Percentiles rank a stretch among this genome's conserved stretches.
These are phyloP conservation scores for Hemitrygon akajei DNA, from an alignment of 2,797 vertebrate genomes.

Conservation along the genomic window DNA sequence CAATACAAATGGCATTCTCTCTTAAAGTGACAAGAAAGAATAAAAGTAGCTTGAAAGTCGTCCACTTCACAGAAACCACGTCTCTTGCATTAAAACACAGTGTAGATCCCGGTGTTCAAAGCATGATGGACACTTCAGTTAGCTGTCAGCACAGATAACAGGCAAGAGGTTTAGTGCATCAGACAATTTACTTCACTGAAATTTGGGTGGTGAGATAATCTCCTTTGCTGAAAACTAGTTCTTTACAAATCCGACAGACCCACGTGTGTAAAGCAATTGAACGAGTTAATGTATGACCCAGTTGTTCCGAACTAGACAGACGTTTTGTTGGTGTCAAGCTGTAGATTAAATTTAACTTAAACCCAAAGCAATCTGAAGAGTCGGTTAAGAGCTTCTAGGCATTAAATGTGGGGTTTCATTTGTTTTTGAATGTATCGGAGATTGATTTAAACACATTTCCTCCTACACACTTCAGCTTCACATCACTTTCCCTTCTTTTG, in stretches of 20 bases:
- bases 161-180: background rate
- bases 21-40: background rate
- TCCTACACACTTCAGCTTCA: background rate
- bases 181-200: background rate
- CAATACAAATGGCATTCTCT: no score
- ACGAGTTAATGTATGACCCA: background rate
- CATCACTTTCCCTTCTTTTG: background rate
- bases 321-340: background rate
- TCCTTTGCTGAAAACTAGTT: slow-evolving; percentile 4
- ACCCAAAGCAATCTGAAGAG: background rate
- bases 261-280: background rate
- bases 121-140: background rate
- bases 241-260: background rate
- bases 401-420: background rate
- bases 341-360: slow-evolving; percentile 15
- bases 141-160: background rate
- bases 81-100: background rate
- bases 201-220: background rate
- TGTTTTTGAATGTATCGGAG: background rate
- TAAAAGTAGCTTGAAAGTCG: background rate
- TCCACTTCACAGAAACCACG: background rate
- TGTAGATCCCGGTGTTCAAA: background rate
- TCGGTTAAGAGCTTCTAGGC: background rate
- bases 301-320: background rate
- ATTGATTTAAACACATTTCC: background rate